Base-by-base conservation (phyloP, 2,797 vertebrate genomes). In the Tapirus indicus region DNA sequence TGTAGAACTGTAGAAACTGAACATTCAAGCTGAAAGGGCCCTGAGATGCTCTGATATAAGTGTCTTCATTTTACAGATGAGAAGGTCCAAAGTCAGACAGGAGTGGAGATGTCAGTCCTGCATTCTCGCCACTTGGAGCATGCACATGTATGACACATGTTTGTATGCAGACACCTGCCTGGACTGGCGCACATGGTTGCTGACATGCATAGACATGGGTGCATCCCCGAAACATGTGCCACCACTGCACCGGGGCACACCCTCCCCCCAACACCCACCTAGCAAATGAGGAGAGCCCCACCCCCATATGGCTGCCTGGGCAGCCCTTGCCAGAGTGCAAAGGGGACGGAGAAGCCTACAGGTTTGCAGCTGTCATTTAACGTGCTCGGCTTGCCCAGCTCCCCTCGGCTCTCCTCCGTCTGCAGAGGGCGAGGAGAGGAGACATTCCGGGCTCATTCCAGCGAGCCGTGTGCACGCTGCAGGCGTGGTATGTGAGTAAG, bases 321-420 rank as follows among this genome's bases (percentile, higher is more conserved):
- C 27, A 83, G 72, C 88, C 52, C 68, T 89, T 84, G 58, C 72
- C 62, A 56, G 75, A 72, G 58, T 25, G 66, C 25, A 62, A 80
- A 86, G 49, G 75, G 66, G 72, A 95, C 29, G 0, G 52, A 91
- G 79, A 96, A 95, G 41, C 58, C 96, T 66, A 94, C 35, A 92
- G 94, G 62, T 97, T 94, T 96, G 94, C 96, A 96, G 95, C 95
- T 98, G 96, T 97, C 97, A 89, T 47, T 86, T 92, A 89, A 84
- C 5, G 54, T 71, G 74, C 82, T 95, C 8, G 1, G 74, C 47
- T 97, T 3, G 1, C 84, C 85, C 80, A 38, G 84, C 82, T 95
- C 68, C 91, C 71, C 79, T 92, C 13, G 2, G 49, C 44, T 95
- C 60, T 71, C 27, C 88, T 77, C 80, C 3, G 60, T 90, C 85